Evolutionary conservation across 2,888 invertebrate genomes (phyloP), one percentile per base, ranked within the genome.

Genomic region (Nomada lathburiana): DNA sequence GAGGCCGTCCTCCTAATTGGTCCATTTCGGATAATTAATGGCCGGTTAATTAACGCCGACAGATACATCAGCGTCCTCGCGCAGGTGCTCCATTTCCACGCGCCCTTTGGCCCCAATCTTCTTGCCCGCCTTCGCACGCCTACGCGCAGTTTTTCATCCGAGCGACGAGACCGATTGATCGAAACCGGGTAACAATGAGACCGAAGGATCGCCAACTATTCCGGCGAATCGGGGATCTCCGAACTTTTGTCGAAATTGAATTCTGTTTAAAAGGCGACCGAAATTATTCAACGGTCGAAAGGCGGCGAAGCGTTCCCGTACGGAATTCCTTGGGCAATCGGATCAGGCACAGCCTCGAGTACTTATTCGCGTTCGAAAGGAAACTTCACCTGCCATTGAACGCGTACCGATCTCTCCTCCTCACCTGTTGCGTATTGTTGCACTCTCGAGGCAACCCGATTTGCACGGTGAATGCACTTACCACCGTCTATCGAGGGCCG

Each of bases 381-480:
- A 79, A 88, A 76, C 76, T 85, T 84, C 86, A 88, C 90, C 86
- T 88, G 85, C 84, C 78, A 85, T 83, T 82, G 82, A 86, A 84
- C 81, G 85, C 86, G 87, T 89, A 89, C 90, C 89, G 90, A 89
- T 88, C 86, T 88, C 86, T 90, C 86, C 85, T 88, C 83, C 78
- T 90, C 92, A 93, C 93, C 93, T 93, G 93, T 93, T 93, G 93
- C 93, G 89, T 92, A 89, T 92, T 92, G 92, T 92, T 92, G 92
- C 91, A 91, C 90, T 86, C 90, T 85, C 90, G 86, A 87, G 86
- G 86, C 89, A 90, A 89, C 90, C 89, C 91, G 93, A 93, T 93
- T 93, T 92, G 91, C 92, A 92, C 93, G 92, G 91, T 93, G 92
- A 93, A 93, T 92, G 92, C 92, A 90, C 89, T 91, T 89, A 89